Evolutionary conservation across 2,113 vertebrate genomes (phyloP), one percentile per base, ranked within the genome.

Genomic region (Aythya baeri): DNA sequence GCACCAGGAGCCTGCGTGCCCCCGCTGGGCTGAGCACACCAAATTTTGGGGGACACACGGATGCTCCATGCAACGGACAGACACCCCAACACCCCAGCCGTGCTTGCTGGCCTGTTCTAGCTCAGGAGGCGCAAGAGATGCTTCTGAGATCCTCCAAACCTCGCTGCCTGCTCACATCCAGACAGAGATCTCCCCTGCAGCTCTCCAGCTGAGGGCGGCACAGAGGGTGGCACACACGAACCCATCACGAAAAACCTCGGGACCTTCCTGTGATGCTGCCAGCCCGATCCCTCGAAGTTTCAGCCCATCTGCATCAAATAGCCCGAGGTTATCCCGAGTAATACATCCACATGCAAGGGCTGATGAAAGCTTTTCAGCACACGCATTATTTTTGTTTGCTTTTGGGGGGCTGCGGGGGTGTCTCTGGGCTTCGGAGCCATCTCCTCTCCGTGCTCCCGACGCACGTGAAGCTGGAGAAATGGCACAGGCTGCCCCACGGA

Each of bases 91-190:
- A 29, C 54, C 29, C 27, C 54, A 29, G 52, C 50, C 4, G 1
- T 17, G n/a, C 49, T 32, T 9, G 10, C 58, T 36, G 31, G 18
- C 25, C 18, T 2, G 49, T 0, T 1, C 36, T 4, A 31, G 59
- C 61, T 4, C 0, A 0, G 38, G 25, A 61, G 49, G 61, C 70
- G 32, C 0, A 22, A 49, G 1, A 20, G 21, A n/a, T 32, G 16
- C 7, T 15, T 10, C 55, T 6, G 23, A 22, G 41, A 83, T 27
- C 12, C 6, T 36, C 54, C 41, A 29, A 54, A 77, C 52, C 1
- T 1, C 46, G 17, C 23, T 0, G 58, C 31, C 41, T 72, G 49
- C 89, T 63, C 34, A 2, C 29, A 11, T 13, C 11, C 11, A 2
- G 21, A 6, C 41, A 36, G 36, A 36, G 36, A 8, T 14, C 68